phyloP scores from a whole-genome alignment of 2,797 vertebrate species.

The Galaxias olidus region DNA sequence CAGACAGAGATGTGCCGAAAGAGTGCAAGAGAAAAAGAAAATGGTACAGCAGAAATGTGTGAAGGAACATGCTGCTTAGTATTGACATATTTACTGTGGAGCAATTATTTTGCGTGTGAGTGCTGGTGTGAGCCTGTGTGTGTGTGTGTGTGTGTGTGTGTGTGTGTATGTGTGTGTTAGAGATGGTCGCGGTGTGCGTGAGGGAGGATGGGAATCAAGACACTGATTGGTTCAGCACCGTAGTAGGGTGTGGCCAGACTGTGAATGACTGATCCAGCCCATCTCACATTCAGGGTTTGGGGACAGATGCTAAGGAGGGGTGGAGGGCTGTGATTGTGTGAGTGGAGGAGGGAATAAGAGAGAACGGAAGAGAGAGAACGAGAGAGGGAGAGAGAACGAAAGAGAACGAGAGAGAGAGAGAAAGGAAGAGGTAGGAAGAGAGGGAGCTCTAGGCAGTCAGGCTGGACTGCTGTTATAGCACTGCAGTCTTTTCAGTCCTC shows the following conservation, averaged over 20 bases:
- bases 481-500: constrained; percentile 74
- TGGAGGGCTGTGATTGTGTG: constrained; percentile 53
- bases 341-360: constrained; percentile 41
- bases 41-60: constrained; percentile 12
- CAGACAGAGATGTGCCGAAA: not conserved
- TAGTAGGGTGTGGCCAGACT: constrained; percentile 66
- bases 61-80: constrained; percentile 34
- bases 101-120: constrained; percentile 39
- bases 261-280: constrained; percentile 64
- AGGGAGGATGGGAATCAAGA: constrained; percentile 51
- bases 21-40: constrained; percentile 14
- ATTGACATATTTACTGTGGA: constrained; percentile 48
- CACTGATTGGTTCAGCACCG: constrained; percentile 62
- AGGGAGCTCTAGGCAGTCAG: constrained; percentile 67
- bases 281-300: constrained; percentile 57
- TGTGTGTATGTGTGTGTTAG: too few species aligned
- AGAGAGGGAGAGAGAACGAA: constrained; percentile 40
- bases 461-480: constrained; percentile 71
- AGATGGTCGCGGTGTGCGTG: constrained; percentile 13
- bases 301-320: constrained; percentile 61
- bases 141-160: constrained; percentile 9
- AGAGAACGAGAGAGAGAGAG: constrained; percentile 32
- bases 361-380: constrained; percentile 24
- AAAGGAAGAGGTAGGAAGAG: constrained; percentile 46
- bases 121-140: constrained; percentile 1